Base-by-base conservation (phyloP, 2,888 invertebrate species). In the Eumacrocentrus americanus region DNA sequence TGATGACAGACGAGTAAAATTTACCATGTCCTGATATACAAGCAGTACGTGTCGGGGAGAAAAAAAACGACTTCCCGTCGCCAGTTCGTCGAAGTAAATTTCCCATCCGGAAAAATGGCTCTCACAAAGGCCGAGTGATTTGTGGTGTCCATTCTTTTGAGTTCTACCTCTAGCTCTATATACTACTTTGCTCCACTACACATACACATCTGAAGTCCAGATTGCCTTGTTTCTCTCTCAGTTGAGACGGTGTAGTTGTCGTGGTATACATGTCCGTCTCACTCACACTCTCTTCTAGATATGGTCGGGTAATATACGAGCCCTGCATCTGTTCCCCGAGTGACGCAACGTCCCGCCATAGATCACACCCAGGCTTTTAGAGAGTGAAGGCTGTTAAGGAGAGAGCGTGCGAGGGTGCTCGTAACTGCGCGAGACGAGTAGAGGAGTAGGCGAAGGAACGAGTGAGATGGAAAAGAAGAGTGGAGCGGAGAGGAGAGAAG, bases 261-360 rank as follows among this genome's bases (percentile, higher is more conserved):
- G 62, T 59, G 67, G 58, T 53, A 57, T 58, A 54, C 53, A 47
- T 59, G 56, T 55, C 47, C 47, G 37, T 46, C 53, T 55, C 59
- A 48, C 60, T 48, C 60, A 23, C 35, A 23, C 60, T 53, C 57
- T 67, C 71, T 70, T 68, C 70, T 70, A 77, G 80, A 80, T 78
- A 80, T 76, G 77, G 69, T 67, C 69, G 76, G 74, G 76, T 79
- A 80, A 80, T 79, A 80, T 80, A 80, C 79, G 78, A 79, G 77
- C 76, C 75, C 77, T 80, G 79, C 80, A 80, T 80, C 79, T 80
- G 80, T 78, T 80, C 78, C 75, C 72, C 75, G 77, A 84, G 83
- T 85, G 86, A 86, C 86, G 85, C 86, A 86, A 86, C 85, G 86
- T 85, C 84, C 84, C 83, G 84, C 84, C 84, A 85, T 86, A 86